Conservation (phyloP, 2,797 vertebrate genomes). For the Hoplostethus atlanticus region DNA sequence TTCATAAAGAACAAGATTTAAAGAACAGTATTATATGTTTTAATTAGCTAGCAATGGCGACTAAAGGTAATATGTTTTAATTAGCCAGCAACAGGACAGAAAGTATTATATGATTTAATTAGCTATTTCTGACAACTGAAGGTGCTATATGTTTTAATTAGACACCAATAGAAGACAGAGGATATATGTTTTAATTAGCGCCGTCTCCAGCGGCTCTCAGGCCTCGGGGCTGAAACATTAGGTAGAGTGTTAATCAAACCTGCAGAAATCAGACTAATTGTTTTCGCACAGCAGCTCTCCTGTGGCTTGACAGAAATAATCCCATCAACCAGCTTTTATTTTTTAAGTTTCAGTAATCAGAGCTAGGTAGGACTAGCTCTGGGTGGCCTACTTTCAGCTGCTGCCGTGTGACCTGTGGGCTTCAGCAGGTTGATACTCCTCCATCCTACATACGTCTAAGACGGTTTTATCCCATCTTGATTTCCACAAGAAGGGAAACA, state of each 20-base stretch:
- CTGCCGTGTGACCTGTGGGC: slow-evolving; percentile 48
- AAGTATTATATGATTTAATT: slow-evolving; percentile 68
- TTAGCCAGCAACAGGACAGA: slow-evolving; percentile 70
- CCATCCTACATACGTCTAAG: slow-evolving; percentile 9
- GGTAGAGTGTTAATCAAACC: slow-evolving; percentile 79
- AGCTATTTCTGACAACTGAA: slow-evolving; percentile 73
- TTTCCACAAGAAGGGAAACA: slow-evolving; percentile 17
- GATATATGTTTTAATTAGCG: slow-evolving; percentile 82
- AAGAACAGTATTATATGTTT: slow-evolving; percentile 62
- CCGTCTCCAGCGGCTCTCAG: slow-evolving; percentile 65
- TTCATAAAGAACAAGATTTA: slow-evolving; percentile 32
- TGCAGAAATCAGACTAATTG: slow-evolving; percentile 81
- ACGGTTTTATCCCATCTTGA: slow-evolving; percentile 50
- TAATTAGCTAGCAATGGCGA: slow-evolving; percentile 70
- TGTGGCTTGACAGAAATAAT: slow-evolving; percentile 72
- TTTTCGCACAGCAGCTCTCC: slow-evolving; percentile 68
- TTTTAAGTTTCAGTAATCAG: slow-evolving; percentile 22
- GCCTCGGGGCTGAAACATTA: slow-evolving; percentile 67
- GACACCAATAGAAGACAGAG: slow-evolving; percentile 56
- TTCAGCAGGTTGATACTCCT: slow-evolving; percentile 44
- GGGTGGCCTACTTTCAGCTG: slow-evolving; percentile 66
- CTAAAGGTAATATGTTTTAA: slow-evolving; percentile 72
- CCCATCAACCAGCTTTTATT: slow-evolving; percentile 28
- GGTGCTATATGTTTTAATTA: slow-evolving; percentile 81
- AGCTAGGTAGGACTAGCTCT: slow-evolving; percentile 29